phyloP scores from a whole-genome alignment of 2,113 vertebrate genomes.

The Planiliza haematocheilus region DNA sequence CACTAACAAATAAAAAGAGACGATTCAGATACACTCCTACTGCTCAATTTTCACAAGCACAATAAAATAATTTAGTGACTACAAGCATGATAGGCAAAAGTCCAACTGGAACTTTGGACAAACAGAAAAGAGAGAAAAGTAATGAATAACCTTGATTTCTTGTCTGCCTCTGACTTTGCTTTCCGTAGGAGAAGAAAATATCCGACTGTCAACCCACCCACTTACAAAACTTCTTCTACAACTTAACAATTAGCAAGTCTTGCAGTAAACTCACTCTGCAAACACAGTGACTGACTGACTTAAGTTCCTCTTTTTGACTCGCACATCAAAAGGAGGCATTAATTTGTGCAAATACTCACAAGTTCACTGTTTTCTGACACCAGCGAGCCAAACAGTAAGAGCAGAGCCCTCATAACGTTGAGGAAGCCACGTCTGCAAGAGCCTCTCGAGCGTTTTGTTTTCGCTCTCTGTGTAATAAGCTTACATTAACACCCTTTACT shows the following conservation, averaged over 20 bases:
- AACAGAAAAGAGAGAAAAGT: not conserved
- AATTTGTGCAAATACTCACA: constrained; percentile 20
- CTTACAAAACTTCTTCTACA: not conserved
- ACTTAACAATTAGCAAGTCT: not conserved
- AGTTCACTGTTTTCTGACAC: constrained; percentile 26
- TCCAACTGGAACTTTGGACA: not conserved
- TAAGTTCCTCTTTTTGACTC: constrained; percentile 14
- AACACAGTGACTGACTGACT: not conserved
- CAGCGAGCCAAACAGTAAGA: constrained; percentile 8
- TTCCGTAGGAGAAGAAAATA: constrained; percentile 1
- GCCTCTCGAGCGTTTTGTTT: constrained; percentile 57
- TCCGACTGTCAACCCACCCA: not conserved
- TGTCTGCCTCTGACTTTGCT: not conserved
- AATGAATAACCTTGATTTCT: not conserved
- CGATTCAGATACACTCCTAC: not conserved
- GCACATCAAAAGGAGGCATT: constrained; percentile 18
- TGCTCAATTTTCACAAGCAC: not conserved
- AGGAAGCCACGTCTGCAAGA: constrained; percentile 16
- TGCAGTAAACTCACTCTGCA: not conserved
- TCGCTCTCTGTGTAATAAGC: constrained; percentile 61
- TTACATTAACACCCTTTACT: constrained; percentile 68
- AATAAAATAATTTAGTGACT: not conserved
- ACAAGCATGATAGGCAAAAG: constrained; percentile 5
- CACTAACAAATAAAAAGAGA: not conserved
- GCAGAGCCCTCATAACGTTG: not conserved